Evolutionary conservation across 2,888 invertebrate species (phyloP).

Genomic region (Augochlorella aurata): DNA sequence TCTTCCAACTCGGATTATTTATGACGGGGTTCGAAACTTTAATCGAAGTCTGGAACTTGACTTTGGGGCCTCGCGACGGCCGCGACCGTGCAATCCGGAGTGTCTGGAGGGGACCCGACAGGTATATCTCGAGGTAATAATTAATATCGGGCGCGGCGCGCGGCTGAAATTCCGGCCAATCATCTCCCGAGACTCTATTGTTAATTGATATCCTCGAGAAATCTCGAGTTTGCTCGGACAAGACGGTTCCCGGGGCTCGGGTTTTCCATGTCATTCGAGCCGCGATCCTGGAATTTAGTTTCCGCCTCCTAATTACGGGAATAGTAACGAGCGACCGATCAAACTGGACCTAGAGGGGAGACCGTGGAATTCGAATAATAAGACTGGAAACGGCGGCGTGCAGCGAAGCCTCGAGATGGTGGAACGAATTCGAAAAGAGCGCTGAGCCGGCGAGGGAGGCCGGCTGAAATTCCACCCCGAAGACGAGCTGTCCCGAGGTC

Average conservation of each 20-base stretch:
- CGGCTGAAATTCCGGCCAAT: not conserved
- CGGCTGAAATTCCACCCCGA: slow-evolving; percentile 55
- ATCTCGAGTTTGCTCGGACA: not conserved
- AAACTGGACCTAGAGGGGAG: slow-evolving; percentile 3
- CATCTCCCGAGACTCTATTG: not conserved
- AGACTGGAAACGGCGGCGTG: slow-evolving; percentile 9
- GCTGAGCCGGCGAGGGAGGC: slow-evolving; percentile 17
- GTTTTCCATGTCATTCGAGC: slow-evolving; percentile 17
- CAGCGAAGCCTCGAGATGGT: not conserved
- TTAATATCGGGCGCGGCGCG: not conserved
- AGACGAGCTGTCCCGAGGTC: slow-evolving; percentile 55
- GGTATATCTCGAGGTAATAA: not conserved
- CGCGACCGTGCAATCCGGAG: not conserved
- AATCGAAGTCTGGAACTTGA: slow-evolving; percentile 1
- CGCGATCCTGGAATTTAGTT: slow-evolving; percentile 45
- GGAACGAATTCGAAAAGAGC: slow-evolving; percentile 42
- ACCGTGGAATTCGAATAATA: slow-evolving; percentile 45
- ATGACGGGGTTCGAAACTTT: not conserved
- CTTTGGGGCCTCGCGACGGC: not conserved
- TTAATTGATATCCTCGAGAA: slow-evolving; percentile 12
- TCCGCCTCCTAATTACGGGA: slow-evolving; percentile 31
- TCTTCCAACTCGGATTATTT: slow-evolving; percentile 6
- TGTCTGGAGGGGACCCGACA: not conserved
- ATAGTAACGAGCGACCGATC: slow-evolving; percentile 43
- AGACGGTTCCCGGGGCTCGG: too few species aligned